phyloP scores from a whole-genome alignment of 2,888 invertebrate species.

The Mesorhabditis spiculigera region DNA sequence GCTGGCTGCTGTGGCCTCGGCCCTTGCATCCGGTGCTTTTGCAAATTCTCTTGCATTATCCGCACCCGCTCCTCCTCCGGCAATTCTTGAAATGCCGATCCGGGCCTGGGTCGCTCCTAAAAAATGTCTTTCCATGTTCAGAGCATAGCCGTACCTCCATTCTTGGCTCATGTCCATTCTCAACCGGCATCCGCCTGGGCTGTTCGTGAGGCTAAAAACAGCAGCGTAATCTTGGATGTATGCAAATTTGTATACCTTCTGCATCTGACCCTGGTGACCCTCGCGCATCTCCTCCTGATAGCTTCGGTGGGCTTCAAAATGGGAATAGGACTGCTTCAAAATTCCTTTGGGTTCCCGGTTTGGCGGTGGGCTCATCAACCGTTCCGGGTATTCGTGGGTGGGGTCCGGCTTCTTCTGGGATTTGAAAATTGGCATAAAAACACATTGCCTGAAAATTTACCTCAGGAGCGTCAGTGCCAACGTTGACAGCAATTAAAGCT shows the following conservation, averaged over 20 bases:
- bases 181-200: neutral
- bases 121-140: neutral
- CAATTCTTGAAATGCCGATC: slow-evolving; percentile 28
- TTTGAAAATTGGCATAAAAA: neutral
- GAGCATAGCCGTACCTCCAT: neutral
- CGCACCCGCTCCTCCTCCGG: slow-evolving; percentile 40
- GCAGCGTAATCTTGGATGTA: neutral
- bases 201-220: neutral
- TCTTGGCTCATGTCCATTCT: slow-evolving; percentile 3
- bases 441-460: neutral
- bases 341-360: slow-evolving; percentile 31
- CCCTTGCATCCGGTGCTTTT: slow-evolving; percentile 34
- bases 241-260: neutral
- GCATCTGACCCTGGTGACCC: neutral
- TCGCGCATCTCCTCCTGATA: neutral
- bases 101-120: neutral
- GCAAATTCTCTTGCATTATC: slow-evolving; percentile 54
- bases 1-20: slow-evolving; percentile 24
- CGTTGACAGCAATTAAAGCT: slow-evolving; percentile 14
- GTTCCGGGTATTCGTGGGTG: slow-evolving; percentile 43
- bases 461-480: neutral
- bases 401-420: neutral
- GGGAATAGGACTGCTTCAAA: slow-evolving; percentile 25
- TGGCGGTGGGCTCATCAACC: slow-evolving; percentile 50
- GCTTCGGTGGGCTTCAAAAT: slow-evolving; percentile 8